Evolutionary conservation across 2,113 vertebrate species (phyloP).

Genomic region (Nyctereutes procyonoides): DNA sequence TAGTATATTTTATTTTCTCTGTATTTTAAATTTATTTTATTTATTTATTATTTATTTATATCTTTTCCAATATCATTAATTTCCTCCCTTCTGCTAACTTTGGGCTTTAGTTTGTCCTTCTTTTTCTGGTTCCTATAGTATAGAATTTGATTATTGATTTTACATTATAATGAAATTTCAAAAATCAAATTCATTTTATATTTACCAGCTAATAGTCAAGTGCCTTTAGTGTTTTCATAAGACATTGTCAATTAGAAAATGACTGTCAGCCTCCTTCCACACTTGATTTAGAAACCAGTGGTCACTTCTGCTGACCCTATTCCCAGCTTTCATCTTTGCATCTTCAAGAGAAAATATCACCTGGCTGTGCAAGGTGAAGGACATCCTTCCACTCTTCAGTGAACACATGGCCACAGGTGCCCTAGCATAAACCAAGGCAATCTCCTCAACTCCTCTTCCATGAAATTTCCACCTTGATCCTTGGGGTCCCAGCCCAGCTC

Average conservation of each 20-base stretch:
- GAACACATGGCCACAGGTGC: too few species aligned
- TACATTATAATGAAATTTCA: background rate
- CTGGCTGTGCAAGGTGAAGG: too few species aligned
- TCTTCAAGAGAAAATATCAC: background rate
- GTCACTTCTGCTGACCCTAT: background rate
- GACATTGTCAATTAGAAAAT: background rate
- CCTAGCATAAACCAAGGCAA: too few species aligned
- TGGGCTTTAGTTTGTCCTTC: background rate
- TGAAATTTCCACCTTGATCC: too few species aligned
- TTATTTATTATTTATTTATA: background rate
- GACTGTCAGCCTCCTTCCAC: background rate
- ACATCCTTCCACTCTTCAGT: too few species aligned
- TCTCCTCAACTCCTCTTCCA: too few species aligned
- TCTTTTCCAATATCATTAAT: background rate
- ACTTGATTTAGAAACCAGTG: background rate
- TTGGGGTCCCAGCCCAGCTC: too few species aligned
- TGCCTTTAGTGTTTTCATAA: background rate
- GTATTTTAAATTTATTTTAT: background rate
- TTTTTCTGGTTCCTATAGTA: background rate
- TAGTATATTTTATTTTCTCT: background rate
- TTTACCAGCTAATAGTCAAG: background rate
- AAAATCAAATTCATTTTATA: background rate
- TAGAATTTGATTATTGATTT: background rate
- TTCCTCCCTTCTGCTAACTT: background rate
- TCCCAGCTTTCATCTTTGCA: background rate